Conservation (phyloP, 1,140 invertebrate genomes). For the Drosophila azteca region DNA sequence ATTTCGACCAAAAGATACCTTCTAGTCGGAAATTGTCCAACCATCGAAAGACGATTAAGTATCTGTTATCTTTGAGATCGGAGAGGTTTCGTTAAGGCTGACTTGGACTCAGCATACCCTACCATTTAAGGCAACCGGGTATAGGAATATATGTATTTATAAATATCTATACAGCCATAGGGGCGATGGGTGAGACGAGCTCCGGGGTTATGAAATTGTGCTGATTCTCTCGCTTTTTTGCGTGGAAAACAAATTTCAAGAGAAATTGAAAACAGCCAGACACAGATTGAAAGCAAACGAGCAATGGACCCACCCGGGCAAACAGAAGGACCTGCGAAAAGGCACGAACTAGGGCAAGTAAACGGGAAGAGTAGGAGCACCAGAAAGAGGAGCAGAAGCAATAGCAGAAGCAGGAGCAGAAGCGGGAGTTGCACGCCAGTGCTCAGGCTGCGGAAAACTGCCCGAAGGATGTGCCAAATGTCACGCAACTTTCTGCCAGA, state of each 20-base stretch:
- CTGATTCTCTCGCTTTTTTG: slow-evolving; percentile 29
- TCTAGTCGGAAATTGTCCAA: neutral
- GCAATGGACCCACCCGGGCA: slow-evolving; percentile 28
- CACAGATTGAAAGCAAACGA: slow-evolving; percentile 71
- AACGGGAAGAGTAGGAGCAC: neutral
- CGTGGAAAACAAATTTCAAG: slow-evolving; percentile 70
- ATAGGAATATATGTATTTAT: too few relatives aligned
- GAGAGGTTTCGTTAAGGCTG: neutral
- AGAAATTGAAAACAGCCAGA: slow-evolving; percentile 75
- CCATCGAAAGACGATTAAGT: neutral
- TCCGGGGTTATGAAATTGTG: slow-evolving; percentile 19
- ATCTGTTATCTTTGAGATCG: neutral
- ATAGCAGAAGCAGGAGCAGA: neutral
- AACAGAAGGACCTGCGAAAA: slow-evolving; percentile 59
- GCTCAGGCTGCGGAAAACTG: slow-evolving; percentile 20
- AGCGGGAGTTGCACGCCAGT: neutral
- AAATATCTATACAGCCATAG: neutral
- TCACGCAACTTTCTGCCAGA: slow-evolving; percentile 61
- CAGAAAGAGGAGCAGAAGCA: neutral
- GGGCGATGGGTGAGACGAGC: neutral
- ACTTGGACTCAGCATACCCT: too few relatives aligned
- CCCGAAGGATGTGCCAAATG: slow-evolving; percentile 68
- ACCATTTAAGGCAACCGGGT: too few relatives aligned
- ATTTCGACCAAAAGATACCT: too few relatives aligned
- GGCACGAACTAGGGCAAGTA: slow-evolving; percentile 49